Conservation (phyloP, 2,113 vertebrate genomes). For the Setophaga kirtlandii region DNA sequence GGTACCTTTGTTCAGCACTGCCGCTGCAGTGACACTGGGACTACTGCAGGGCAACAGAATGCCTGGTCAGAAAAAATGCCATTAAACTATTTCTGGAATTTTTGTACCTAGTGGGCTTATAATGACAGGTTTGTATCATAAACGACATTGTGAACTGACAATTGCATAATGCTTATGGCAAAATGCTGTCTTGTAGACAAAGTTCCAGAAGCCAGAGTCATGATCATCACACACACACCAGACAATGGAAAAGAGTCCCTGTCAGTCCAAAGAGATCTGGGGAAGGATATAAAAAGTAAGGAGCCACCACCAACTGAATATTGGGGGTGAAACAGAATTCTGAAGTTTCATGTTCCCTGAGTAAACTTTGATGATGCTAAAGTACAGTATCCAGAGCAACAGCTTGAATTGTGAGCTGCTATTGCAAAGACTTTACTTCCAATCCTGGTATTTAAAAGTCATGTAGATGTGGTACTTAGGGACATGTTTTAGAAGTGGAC, state of each 20-base stretch:
- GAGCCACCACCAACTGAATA: not conserved
- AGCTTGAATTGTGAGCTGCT: not conserved
- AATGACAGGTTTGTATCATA: not conserved
- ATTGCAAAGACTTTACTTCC: not conserved
- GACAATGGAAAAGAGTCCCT: not conserved
- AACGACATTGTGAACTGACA: not conserved
- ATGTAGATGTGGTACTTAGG: not conserved
- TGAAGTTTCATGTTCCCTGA: not conserved
- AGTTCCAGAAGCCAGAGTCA: not conserved
- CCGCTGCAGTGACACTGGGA: not conserved
- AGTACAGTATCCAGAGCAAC: not conserved
- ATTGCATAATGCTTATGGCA: not conserved
- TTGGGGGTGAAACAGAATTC: not conserved
- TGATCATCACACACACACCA: not conserved
- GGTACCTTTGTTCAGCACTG: constrained; percentile 7
- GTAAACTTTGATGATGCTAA: not conserved
- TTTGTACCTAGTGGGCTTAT: not conserved
- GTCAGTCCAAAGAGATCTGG: not conserved
- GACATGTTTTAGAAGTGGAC: not conserved
- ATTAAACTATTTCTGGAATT: not conserved
- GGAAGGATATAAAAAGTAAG: not conserved
- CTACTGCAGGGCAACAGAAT: not conserved
- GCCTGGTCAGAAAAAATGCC: not conserved
- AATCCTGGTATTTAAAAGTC: not conserved
- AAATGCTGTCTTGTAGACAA: not conserved